Evolutionary conservation across 2,797 vertebrate species (phyloP).

Genomic region (Cynopterus sphinx): DNA sequence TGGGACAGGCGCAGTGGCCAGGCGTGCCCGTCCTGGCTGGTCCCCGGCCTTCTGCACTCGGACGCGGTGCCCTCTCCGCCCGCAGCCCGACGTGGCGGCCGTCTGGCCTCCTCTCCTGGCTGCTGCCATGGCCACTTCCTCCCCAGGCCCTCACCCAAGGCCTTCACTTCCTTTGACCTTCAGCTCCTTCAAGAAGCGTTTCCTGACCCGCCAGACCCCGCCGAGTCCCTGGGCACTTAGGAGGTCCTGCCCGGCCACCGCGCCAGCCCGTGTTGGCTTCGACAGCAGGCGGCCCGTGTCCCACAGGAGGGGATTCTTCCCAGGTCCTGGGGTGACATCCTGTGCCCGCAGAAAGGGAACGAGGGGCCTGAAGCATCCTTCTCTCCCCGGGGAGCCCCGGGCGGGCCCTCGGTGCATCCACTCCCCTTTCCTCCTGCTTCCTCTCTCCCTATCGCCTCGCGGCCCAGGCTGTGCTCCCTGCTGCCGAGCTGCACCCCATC

Average conservation of each 20-base stretch:
- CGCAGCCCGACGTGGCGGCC: rapidly evolving
- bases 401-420: rapidly evolving
- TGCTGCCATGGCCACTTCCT: rapidly evolving
- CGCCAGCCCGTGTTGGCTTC: not conserved
- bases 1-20: rapidly evolving
- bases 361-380: rapidly evolving
- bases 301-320: not conserved
- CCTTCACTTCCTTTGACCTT: not conserved
- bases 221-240: rapidly evolving
- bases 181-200: not conserved
- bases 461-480: not conserved
- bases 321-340: not conserved
- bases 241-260: not conserved
- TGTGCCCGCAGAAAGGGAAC: not conserved
- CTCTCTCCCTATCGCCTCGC: not conserved
- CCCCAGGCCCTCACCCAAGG: rapidly evolving
- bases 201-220: not conserved
- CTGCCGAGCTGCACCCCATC: not conserved
- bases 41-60: not conserved
- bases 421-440: not conserved
- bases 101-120: not conserved
- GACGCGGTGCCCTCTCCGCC: rapidly evolving
- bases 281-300: not conserved
- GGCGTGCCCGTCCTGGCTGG: rapidly evolving
- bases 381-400: not conserved